Percentiles rank a stretch among this genome's conserved stretches.
These are phyloP conservation scores for Unio pictorum DNA, from an alignment of 2,888 invertebrate species.

Conservation along the genomic window DNA sequence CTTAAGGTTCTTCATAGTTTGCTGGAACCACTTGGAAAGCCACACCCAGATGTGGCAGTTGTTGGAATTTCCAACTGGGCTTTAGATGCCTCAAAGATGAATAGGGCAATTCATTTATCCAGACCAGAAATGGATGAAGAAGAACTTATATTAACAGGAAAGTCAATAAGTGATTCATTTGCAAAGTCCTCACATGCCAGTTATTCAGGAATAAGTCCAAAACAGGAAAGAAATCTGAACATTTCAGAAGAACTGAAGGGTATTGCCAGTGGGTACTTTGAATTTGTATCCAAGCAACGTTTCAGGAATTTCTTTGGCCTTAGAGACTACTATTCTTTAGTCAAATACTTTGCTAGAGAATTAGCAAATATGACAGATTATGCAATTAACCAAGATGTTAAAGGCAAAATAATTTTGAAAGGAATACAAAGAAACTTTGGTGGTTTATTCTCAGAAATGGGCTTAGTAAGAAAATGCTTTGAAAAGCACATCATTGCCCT, in stretches of 20 bases:
- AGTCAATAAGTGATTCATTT: constrained; percentile 40
- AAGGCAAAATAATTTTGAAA: constrained; percentile 18
- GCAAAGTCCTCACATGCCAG: background rate
- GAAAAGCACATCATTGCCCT: constrained; percentile 3
- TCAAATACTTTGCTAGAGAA: constrained; percentile 17
- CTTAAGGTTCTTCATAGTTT: constrained; percentile 55
- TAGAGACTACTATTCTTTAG: constrained; percentile 42
- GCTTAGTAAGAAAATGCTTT: constrained; percentile 25
- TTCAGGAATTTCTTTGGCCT: constrained; percentile 44
- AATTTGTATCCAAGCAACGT: constrained; percentile 15
- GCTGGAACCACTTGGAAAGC: constrained; percentile 43
- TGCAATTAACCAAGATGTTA: constrained; percentile 5
- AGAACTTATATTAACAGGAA: constrained; percentile 44
- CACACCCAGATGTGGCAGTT: constrained; percentile 49
- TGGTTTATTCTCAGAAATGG: constrained; percentile 33
- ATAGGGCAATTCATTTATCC: constrained; percentile 55
- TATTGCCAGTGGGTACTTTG: constrained; percentile 19
- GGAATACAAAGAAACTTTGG: constrained; percentile 52
- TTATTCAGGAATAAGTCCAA: background rate
- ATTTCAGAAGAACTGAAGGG: constrained; percentile 13
- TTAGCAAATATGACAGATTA: background rate
- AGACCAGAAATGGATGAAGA: constrained; percentile 50
- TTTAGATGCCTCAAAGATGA: constrained; percentile 62
- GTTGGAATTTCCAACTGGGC: constrained; percentile 58
- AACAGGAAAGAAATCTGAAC: background rate